Conservation (phyloP, 2,797 vertebrate genomes). For the Furcifer pardalis region DNA sequence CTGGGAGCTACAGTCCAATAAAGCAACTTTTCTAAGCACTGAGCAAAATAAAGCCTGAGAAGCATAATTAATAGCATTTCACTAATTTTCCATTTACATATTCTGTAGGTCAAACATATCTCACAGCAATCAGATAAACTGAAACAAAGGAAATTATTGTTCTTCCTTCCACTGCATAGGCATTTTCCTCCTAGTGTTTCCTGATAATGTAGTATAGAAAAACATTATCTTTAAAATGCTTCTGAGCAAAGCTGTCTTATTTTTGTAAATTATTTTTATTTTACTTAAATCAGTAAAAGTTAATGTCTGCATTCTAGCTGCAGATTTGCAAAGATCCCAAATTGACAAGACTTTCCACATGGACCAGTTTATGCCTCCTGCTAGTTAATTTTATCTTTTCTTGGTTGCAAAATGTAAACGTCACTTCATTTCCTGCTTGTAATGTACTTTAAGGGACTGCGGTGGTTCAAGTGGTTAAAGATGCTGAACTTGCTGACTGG, state of each 20-base stretch:
- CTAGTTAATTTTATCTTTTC: conserved; percentile 36
- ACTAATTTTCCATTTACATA: background rate
- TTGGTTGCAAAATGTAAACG: background rate
- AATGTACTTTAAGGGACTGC: too few species aligned
- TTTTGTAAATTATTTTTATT: conserved; percentile 68
- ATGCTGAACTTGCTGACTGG: too few species aligned
- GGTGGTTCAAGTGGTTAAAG: too few species aligned
- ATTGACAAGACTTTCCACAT: conserved; percentile 58
- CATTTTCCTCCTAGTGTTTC: conserved; percentile 52
- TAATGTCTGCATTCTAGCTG: conserved; percentile 56
- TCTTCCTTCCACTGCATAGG: conserved; percentile 14
- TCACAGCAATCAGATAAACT: background rate
- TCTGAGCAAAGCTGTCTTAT: conserved; percentile 50
- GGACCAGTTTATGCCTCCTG: conserved; percentile 46
- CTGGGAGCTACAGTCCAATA: background rate
- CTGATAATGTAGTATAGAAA: conserved; percentile 60
- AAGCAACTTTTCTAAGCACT: too few species aligned
- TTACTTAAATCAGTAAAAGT: conserved; percentile 66
- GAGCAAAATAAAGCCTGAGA: background rate
- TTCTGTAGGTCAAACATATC: conserved; percentile 25
- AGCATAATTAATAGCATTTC: background rate
- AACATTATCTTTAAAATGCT: conserved; percentile 42
- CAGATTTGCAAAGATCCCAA: conserved; percentile 63
- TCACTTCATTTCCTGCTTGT: conserved; percentile 16
- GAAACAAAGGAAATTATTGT: conserved; percentile 26